Conservation (phyloP, 2,113 vertebrate species). For the Phycodurus eques region DNA sequence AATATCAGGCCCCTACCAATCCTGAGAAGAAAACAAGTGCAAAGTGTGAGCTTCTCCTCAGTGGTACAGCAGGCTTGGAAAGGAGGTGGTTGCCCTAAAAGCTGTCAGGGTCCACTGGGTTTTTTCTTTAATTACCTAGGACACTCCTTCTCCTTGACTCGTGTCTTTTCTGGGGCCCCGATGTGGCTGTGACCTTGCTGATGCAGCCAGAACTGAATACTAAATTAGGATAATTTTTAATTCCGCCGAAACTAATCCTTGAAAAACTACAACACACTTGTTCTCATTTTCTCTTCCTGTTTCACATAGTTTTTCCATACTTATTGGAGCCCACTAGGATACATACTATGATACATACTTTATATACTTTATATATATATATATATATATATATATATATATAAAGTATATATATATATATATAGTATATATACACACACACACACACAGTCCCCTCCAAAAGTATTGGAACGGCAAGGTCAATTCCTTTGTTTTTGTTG, state of each 20-base stretch:
- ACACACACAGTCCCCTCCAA: too few relatives aligned
- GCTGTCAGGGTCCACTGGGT: constrained; percentile 4
- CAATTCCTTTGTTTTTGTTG: too few relatives aligned
- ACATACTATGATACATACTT: not conserved
- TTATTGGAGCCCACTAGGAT: not conserved
- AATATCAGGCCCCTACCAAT: not conserved
- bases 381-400: too few relatives aligned
- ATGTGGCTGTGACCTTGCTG: constrained; percentile 7
- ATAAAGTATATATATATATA: too few relatives aligned
- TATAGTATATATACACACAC: too few relatives aligned
- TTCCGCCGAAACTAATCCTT: constrained; percentile 6
- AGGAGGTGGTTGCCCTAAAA: not conserved
- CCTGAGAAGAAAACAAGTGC: not conserved
- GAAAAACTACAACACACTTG: not conserved
- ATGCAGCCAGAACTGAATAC: constrained; percentile 6
- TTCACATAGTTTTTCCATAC: not conserved
- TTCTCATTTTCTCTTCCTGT: constrained; percentile 1
- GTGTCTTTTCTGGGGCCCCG: not conserved
- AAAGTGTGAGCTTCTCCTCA: constrained; percentile 11
- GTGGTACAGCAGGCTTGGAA: not conserved
- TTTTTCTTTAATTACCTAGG: not conserved
- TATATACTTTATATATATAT: too few relatives aligned
- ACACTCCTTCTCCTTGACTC: not conserved
- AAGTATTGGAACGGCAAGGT: too few relatives aligned
- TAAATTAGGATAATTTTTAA: constrained; percentile 4